These are phyloP conservation scores for Brenthis daphne DNA, from an alignment of 2,888 invertebrate genomes.

Conservation along the genomic window DNA sequence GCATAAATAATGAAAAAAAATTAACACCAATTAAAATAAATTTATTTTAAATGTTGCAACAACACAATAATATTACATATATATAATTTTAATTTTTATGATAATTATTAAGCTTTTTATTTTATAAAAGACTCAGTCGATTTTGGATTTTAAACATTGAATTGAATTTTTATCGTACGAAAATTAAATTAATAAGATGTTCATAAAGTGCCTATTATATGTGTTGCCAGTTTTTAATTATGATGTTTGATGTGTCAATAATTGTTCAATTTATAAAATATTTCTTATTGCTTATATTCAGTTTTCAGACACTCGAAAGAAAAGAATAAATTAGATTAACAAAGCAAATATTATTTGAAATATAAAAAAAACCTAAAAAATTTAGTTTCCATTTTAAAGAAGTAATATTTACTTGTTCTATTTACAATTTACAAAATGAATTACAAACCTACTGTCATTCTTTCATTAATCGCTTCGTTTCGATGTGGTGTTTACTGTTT, in stretches of 20 bases:
- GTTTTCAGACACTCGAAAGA: not conserved
- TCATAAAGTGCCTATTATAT: slow-evolving; percentile 27
- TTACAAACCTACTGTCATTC: not conserved
- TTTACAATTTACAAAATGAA: not conserved
- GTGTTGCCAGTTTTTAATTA: slow-evolving; percentile 23
- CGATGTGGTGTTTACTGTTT: slow-evolving; percentile 34
- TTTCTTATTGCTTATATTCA: not conserved
- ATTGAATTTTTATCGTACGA: not conserved
- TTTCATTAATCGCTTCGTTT: slow-evolving; percentile 18
- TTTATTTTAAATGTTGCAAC: slow-evolving; percentile 7
- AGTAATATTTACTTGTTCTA: not conserved
- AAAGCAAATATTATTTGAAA: not conserved
- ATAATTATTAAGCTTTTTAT: not conserved
- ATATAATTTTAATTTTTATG: not conserved
- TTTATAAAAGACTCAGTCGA: slow-evolving; percentile 17
- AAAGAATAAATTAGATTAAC: not conserved
- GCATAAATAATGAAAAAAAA: slow-evolving; percentile 20
- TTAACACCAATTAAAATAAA: slow-evolving; percentile 13
- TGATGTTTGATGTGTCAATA: slow-evolving; percentile 4
- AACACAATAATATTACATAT: slow-evolving; percentile 1
- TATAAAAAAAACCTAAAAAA: not conserved
- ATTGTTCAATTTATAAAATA: not conserved
- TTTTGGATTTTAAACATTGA: slow-evolving; percentile 8
- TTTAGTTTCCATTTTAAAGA: too few relatives aligned
- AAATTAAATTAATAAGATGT: slow-evolving; percentile 19